Evolutionary conservation across 2,113 vertebrate species (phyloP), one percentile per base, ranked within the genome.

Genomic region (Periophthalmus modestus): DNA sequence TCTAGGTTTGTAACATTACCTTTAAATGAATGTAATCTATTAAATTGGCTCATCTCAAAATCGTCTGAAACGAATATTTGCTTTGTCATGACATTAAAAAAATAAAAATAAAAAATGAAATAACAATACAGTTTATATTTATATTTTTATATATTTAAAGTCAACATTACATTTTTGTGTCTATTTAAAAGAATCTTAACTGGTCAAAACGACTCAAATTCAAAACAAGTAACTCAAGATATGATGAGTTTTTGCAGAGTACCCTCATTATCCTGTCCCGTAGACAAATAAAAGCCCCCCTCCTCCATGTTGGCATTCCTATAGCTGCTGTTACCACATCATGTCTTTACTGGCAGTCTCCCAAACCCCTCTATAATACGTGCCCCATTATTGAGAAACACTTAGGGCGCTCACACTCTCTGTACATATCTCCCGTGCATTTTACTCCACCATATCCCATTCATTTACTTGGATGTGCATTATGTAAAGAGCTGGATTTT

Each of bases 381-480:
- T 72, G 77, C 33, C 69, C 67, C 69, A 79, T 82, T 73, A 83
- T 68, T 74, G 81, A 79, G 75, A 89, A 80, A 69, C 82, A 87
- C 86, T 77, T 74, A 82, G 78, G 57, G 75, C 18, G 7, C 80
- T 86, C 77, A 65, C 72, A 80, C 82, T 71, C 68, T 63, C 71
- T 91, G 87, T 91, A 89, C 72, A 86, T 85, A 55, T 43, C 36
- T 43, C 1, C 39, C 19, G 66, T 62, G 77, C 74, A 72, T 87
- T 85, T 83, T 77, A 70, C 36, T 43, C 48, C 16, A 54, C 33
- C 68, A 80, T 74, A 82, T 72, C 82, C 85, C 75, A 88, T 50
- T 70, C 73, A 71, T 87, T 84, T 55, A 75, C 61, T 72, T 57
- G 2, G 48, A 72, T 75, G 79, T 82, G 48, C 23, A 67, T 67